These are phyloP conservation scores for Patagioenas fasciata DNA, from an alignment of 2,113 vertebrate species.

Conservation along the genomic window DNA sequence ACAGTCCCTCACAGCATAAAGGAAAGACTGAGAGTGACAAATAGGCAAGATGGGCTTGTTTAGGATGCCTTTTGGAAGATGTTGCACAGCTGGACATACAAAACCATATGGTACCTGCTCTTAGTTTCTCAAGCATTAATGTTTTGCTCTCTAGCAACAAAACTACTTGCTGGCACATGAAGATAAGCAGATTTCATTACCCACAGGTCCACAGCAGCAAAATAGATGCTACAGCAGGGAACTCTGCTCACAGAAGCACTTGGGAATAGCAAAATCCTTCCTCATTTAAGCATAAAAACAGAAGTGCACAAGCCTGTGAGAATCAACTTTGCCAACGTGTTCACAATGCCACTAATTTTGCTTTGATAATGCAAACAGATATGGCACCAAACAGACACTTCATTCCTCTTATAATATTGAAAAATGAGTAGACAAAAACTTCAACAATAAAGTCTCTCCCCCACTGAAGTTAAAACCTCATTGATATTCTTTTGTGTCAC, in stretches of 20 bases:
- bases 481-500: neutral
- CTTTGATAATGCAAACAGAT: neutral
- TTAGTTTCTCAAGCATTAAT: neutral
- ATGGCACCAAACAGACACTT: neutral
- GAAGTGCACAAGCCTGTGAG: neutral
- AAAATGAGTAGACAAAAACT: neutral
- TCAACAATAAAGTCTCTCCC: neutral
- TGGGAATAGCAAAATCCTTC: neutral
- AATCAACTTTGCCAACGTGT: neutral
- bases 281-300: neutral
- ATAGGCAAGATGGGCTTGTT: neutral
- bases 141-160: neutral
- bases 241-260: neutral
- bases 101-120: neutral
- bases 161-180: neutral
- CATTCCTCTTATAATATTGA: neutral
- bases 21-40: neutral
- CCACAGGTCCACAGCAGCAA: neutral
- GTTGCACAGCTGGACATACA: neutral
- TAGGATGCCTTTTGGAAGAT: neutral
- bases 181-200: constrained; percentile 51
- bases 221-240: neutral
- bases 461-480: neutral
- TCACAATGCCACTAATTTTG: neutral
- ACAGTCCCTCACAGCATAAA: neutral